These are phyloP conservation scores for Synanceia verrucosa DNA, from an alignment of 2,797 vertebrate species.

Conservation along the genomic window DNA sequence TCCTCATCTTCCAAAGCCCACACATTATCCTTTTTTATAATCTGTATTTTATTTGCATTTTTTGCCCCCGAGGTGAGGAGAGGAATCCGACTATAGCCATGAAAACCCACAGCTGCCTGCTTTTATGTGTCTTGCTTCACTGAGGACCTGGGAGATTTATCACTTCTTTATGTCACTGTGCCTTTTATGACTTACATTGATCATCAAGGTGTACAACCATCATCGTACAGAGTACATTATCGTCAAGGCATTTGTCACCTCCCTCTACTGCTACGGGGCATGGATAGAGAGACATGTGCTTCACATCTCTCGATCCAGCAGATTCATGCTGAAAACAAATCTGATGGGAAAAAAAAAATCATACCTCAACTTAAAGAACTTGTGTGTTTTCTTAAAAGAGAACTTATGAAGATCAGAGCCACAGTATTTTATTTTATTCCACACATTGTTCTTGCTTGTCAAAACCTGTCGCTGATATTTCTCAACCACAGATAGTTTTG, in stretches of 20 bases:
- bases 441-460: background rate
- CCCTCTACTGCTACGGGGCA: slow-evolving; percentile 13
- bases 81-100: slow-evolving; percentile 46
- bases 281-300: slow-evolving; percentile 3
- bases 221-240: slow-evolving; percentile 53
- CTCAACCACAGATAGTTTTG: background rate
- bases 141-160: slow-evolving; percentile 55
- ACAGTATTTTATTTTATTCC: background rate
- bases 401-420: background rate
- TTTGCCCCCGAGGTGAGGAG: slow-evolving; percentile 49
- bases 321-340: background rate
- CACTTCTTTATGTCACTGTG: slow-evolving; percentile 52
- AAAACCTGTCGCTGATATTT: background rate
- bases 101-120: slow-evolving; percentile 45
- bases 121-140: slow-evolving; percentile 69
- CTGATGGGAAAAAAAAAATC: background rate
- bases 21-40: slow-evolving; percentile 67
- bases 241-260: slow-evolving; percentile 18
- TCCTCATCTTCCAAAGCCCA: slow-evolving; percentile 64
- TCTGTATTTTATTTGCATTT: slow-evolving; percentile 71
- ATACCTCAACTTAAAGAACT: background rate
- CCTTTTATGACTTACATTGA: slow-evolving; percentile 72
- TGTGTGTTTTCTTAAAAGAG: background rate
- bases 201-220: slow-evolving; percentile 70
- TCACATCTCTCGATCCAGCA: slow-evolving; percentile 25